These are phyloP conservation scores for Pachypeltis micranthus DNA, from an alignment of 1,140 invertebrate genomes.

Conservation along the genomic window DNA sequence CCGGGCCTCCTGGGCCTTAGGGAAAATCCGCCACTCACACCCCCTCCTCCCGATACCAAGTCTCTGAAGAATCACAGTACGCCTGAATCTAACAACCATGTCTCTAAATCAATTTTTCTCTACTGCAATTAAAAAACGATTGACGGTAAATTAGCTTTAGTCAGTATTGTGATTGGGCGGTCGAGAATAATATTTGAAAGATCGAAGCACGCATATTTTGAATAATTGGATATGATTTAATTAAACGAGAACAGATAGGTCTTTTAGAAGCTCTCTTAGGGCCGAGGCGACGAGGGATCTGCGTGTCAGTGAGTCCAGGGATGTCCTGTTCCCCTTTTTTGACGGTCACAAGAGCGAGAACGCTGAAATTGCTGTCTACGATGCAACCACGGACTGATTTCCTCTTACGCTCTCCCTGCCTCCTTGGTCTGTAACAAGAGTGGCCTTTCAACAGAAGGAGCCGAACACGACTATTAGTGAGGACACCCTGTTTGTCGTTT, in stretches of 20 bases:
- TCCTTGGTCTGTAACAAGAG: constrained; percentile 91
- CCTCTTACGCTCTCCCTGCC: constrained; percentile 91
- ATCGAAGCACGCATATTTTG: no score
- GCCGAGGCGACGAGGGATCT: constrained; percentile 87
- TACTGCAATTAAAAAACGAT: no score
- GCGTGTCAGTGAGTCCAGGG: constrained; percentile 89
- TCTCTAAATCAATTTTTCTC: no score
- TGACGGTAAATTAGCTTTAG: no score
- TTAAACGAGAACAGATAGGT: no score
- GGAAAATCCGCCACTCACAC: no score
- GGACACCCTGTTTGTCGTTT: constrained; percentile 98
- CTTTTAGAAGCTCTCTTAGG: constrained; percentile 98
- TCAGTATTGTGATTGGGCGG: constrained; percentile 95
- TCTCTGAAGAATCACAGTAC: no score
- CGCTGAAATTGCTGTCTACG: constrained; percentile 92
- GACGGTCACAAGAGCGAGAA: constrained; percentile 83
- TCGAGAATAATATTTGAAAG: no score
- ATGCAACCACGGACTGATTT: constrained; percentile 99
- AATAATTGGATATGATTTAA: no score
- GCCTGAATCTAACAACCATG: no score
- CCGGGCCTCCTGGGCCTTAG: no score
- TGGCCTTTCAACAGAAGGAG: constrained; percentile 91
- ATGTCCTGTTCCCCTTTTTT: constrained; percentile 96
- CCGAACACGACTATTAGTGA: constrained; percentile 93
- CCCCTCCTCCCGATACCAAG: no score